Evolutionary conservation across 2,113 vertebrate genomes (phyloP).

Genomic region (Cyphomyrus discorhynchus): DNA sequence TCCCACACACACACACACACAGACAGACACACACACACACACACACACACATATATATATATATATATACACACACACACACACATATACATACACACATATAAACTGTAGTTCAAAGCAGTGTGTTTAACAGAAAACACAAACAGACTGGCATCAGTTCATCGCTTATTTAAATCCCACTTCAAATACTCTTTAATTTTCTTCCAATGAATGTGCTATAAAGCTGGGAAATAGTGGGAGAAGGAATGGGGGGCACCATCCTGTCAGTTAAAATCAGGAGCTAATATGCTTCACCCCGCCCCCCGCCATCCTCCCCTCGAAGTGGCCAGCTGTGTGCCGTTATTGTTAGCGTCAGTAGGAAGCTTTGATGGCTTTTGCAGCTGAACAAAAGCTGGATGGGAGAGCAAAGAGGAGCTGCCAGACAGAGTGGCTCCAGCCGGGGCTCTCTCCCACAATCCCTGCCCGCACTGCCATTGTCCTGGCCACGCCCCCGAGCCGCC

Average conservation of each 20-base stretch:
- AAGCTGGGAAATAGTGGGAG: background rate
- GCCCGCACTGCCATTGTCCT: slow-evolving; percentile 69
- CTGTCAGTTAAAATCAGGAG: slow-evolving; percentile 63
- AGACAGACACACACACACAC: too few relatives aligned
- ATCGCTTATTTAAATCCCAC: slow-evolving; percentile 17
- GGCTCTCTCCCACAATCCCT: slow-evolving; percentile 76
- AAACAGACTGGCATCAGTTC: background rate
- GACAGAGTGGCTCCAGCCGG: slow-evolving; percentile 75
- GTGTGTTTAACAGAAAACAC: background rate
- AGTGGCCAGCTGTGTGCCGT: slow-evolving; percentile 75
- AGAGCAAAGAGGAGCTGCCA: slow-evolving; percentile 67
- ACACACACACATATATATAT: too few relatives aligned
- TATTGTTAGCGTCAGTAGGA: slow-evolving; percentile 79
- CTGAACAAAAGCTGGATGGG: slow-evolving; percentile 77
- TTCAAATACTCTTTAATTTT: slow-evolving; percentile 7
- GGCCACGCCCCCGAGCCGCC: slow-evolving; percentile 46
- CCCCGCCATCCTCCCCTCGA: slow-evolving; percentile 56
- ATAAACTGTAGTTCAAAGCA: background rate
- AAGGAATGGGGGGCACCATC: slow-evolving; percentile 26
- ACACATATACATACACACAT: background rate
- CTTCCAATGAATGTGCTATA: slow-evolving; percentile 14
- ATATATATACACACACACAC: too few relatives aligned
- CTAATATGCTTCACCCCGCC: slow-evolving; percentile 67
- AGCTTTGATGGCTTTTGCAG: slow-evolving; percentile 78
- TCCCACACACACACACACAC: background rate